Evolutionary conservation across 2,113 vertebrate species (phyloP).

Genomic region (Otis tarda): DNA sequence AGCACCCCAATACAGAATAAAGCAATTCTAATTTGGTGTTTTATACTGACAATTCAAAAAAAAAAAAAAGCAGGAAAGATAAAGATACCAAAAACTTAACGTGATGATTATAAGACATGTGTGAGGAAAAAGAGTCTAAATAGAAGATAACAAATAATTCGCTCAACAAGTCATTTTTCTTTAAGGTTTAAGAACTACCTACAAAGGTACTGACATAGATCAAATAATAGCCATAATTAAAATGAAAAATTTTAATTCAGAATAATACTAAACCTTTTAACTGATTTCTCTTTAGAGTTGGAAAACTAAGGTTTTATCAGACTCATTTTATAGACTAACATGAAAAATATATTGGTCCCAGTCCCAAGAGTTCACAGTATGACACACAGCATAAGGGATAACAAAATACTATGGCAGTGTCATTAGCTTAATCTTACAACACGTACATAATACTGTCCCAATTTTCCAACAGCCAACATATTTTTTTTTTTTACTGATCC

Average conservation of each 20-base stretch:
- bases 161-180: background rate
- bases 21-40: background rate
- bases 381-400: background rate
- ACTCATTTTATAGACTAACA: background rate
- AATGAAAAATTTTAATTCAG: background rate
- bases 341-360: background rate
- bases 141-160: background rate
- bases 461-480: background rate
- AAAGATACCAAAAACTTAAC: background rate
- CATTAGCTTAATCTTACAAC: background rate
- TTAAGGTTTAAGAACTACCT: background rate
- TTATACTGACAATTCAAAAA: background rate
- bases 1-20: background rate
- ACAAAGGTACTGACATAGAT: background rate
- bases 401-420: background rate
- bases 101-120: background rate
- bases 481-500: background rate
- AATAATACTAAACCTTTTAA: background rate
- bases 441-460: background rate
- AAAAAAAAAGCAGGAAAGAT: background rate
- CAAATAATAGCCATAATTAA: background rate
- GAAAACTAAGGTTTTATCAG: background rate
- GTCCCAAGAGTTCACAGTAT: background rate
- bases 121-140: background rate
- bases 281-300: background rate